phyloP scores from a whole-genome alignment of 2,113 vertebrate species.

The Delphinus delphis region DNA sequence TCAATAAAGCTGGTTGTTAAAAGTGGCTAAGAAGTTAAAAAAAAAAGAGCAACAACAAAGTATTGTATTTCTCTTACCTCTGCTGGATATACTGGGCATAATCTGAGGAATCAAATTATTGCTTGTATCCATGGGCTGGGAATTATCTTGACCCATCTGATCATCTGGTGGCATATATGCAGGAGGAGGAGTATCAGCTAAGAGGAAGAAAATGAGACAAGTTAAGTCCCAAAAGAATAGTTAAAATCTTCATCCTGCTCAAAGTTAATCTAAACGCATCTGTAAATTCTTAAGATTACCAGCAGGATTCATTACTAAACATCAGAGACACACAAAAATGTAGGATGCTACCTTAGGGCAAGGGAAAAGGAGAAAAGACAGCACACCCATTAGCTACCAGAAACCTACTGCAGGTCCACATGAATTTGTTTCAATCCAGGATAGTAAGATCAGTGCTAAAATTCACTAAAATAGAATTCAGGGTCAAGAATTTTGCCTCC shows the following conservation, averaged over 20 bases:
- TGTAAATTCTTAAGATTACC: neutral
- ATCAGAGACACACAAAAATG: neutral
- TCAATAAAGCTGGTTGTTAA: neutral
- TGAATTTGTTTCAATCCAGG: neutral
- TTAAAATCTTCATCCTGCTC: neutral
- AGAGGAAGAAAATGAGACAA: conserved; percentile 49
- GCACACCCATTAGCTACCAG: neutral
- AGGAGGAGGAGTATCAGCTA: conserved; percentile 98
- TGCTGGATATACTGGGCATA: conserved; percentile 90
- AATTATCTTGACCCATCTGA: conserved; percentile 93
- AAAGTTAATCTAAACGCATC: conserved; percentile 22
- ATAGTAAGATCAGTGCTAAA: neutral
- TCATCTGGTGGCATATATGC: conserved; percentile 99
- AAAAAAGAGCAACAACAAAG: neutral
- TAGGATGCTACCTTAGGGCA: neutral
- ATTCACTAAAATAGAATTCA: neutral
- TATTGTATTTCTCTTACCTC: conserved; percentile 85
- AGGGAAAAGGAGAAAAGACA: neutral
- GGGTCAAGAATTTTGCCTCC: conserved; percentile 5
- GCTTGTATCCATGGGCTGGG: conserved; percentile 97
- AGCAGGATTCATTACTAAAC: neutral
- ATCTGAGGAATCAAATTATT: conserved; percentile 91
- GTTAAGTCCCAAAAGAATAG: neutral
- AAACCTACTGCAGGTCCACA: neutral
- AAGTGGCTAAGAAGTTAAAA: neutral